Base-by-base conservation (phyloP, 2,113 vertebrate species). In the Puma concolor region DNA sequence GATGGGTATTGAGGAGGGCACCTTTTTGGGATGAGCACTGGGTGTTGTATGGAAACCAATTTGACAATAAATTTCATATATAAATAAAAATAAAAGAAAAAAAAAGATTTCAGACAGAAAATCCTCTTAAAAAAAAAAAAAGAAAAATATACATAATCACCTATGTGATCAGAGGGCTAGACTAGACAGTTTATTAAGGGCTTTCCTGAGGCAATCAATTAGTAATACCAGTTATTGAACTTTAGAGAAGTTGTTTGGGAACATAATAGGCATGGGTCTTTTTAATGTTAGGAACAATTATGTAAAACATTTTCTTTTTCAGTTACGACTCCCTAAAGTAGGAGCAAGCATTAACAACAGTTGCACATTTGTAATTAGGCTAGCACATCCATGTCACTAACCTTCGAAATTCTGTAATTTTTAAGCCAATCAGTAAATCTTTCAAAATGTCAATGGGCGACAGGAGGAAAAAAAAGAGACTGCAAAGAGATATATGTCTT, bases 401-500 rank as follows among this genome's bases (percentile, higher is more conserved):
- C 27, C 91, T 83, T 81, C 74, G 25, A 92, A 60, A 87, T 89
- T 95, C 89, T 93, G 63, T 96, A 94, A 83, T 74, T 98, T 95
- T 96, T 52, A 93, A 66, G 67, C 80, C 77, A 71, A 97, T 95
- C 91, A 94, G 83, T 98, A 98, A 98, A 98, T 98, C 98, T 97
- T 94, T 88, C 92, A 98, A 94, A 97, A 95, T 94, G 96, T 92
- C 97, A 93, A 93, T 93, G 94, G 91, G 27, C 96, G 95, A 96
- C 86, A 77, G 95, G 84, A 98, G 69, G 69, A 91, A 97, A 96
- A 74, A 74, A 48, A 95, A 38, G 71, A 97, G 91, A 90, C 86
- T 95, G 82, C 41, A 92, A 94, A 94, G 66, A 94, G 21, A 50
- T 38, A 81, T 11, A 90, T 79, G 89, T 64, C 57, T 93, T 72